Evolutionary conservation across 2,113 vertebrate genomes (phyloP).

Genomic region (Syrrhaptes paradoxus): DNA sequence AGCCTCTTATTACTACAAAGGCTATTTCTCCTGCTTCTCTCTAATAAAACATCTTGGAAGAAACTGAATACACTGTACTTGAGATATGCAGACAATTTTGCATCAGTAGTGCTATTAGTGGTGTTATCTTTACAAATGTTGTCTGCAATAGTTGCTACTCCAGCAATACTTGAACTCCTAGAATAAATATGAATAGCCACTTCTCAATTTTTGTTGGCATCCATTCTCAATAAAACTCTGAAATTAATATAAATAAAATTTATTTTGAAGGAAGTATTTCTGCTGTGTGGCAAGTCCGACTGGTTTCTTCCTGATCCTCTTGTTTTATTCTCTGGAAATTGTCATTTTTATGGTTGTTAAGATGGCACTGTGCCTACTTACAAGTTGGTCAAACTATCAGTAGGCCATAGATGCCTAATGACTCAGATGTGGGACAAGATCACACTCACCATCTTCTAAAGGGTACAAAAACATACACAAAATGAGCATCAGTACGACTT

Average conservation of each 20-base stretch:
- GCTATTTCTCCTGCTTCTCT: background rate
- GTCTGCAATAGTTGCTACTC: background rate
- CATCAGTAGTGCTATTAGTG: background rate
- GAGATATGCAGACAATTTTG: background rate
- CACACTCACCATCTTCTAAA: no score
- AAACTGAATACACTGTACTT: slow-evolving; percentile 1
- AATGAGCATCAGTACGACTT: background rate
- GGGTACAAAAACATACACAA: no score
- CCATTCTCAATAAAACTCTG: background rate
- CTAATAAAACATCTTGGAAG: slow-evolving; percentile 1
- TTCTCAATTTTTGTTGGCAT: background rate
- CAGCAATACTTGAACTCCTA: background rate
- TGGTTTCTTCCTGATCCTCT: background rate
- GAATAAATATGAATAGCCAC: slow-evolving; percentile 22
- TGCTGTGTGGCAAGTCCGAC: background rate
- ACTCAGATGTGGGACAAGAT: no score
- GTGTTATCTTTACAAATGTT: slow-evolving; percentile 25
- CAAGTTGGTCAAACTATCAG: slow-evolving; percentile 82
- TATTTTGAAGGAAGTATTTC: slow-evolving; percentile 12
- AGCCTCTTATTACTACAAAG: slow-evolving; percentile 11
- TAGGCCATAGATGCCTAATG: slow-evolving; percentile 74
- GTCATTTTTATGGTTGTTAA: background rate
- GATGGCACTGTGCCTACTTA: slow-evolving; percentile 77
- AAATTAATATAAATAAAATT: slow-evolving; percentile 21
- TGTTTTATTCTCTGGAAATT: slow-evolving; percentile 5